phyloP scores from a whole-genome alignment of 1,140 invertebrate genomes.

The Araneus ventricosus region DNA sequence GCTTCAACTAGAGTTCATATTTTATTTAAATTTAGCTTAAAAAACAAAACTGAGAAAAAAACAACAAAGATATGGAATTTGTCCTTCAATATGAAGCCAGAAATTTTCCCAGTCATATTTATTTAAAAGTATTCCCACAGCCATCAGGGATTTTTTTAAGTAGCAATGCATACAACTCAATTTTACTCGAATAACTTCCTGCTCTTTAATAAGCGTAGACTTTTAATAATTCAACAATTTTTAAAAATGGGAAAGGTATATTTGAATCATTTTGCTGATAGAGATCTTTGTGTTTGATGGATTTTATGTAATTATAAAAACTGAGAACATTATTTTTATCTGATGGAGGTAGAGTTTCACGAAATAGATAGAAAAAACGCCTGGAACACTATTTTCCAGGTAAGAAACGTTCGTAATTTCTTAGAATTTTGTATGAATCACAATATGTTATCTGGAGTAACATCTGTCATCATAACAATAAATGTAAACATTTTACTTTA shows the following conservation, averaged over 20 bases:
- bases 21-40: too few species aligned
- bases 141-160: background rate
- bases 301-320: background rate
- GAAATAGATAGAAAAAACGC: conserved; percentile 64
- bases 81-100: too few species aligned
- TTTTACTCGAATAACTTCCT: conserved; percentile 30
- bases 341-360: conserved; percentile 61
- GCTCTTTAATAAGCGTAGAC: conserved; percentile 9
- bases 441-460: background rate
- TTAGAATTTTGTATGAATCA: background rate
- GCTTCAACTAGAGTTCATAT: too few species aligned
- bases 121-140: too few species aligned
- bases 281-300: background rate
- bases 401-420: conserved; percentile 3
- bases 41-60: too few species aligned
- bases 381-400: conserved; percentile 64
- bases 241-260: background rate
- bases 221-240: background rate
- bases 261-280: background rate
- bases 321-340: background rate
- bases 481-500: too few species aligned
- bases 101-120: too few species aligned
- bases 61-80: too few species aligned
- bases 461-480: too few species aligned
- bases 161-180: conserved; percentile 24